A percentile compares a stretch with the other conserved stretches of the same genome.
Conservation (phyloP, 2,888 invertebrate species). For the Panzeria rudis region DNA sequence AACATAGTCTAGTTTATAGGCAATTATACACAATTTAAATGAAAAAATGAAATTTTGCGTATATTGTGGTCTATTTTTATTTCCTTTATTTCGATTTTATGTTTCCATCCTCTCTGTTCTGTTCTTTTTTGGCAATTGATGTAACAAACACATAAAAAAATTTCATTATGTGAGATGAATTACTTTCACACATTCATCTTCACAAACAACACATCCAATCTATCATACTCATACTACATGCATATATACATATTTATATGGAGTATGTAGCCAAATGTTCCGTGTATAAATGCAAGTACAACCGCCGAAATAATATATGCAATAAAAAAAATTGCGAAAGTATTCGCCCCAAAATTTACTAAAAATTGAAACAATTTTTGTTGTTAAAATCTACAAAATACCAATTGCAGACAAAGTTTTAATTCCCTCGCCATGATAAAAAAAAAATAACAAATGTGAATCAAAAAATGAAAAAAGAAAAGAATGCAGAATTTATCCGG, state of each 20-base stretch:
- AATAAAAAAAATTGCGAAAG: slow-evolving; percentile 50
- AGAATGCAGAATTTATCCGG: slow-evolving; percentile 55
- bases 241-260: no score
- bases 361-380: slow-evolving; percentile 69
- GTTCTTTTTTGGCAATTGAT: slow-evolving; percentile 68
- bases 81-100: slow-evolving; percentile 63
- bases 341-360: slow-evolving; percentile 56
- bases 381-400: slow-evolving; percentile 67
- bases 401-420: slow-evolving; percentile 74
- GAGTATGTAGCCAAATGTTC: slow-evolving; percentile 15
- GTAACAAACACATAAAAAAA: slow-evolving; percentile 73
- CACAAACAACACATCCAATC: slow-evolving; percentile 4
- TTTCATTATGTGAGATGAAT: slow-evolving; percentile 74
- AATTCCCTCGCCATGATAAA: slow-evolving; percentile 68
- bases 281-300: slow-evolving; percentile 36
- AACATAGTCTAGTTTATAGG: slow-evolving; percentile 67
- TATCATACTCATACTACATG: no score
- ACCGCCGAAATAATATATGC: slow-evolving; percentile 65
- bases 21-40: slow-evolving; percentile 75
- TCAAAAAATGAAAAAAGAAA: slow-evolving; percentile 40
- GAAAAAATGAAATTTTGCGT: slow-evolving; percentile 74
- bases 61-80: slow-evolving; percentile 72
- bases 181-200: slow-evolving; percentile 61
- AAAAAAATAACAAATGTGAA: slow-evolving; percentile 52
- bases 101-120: slow-evolving; percentile 7